Evolutionary conservation across 2,797 vertebrate species (phyloP).

Genomic region (Falco rusticolus): DNA sequence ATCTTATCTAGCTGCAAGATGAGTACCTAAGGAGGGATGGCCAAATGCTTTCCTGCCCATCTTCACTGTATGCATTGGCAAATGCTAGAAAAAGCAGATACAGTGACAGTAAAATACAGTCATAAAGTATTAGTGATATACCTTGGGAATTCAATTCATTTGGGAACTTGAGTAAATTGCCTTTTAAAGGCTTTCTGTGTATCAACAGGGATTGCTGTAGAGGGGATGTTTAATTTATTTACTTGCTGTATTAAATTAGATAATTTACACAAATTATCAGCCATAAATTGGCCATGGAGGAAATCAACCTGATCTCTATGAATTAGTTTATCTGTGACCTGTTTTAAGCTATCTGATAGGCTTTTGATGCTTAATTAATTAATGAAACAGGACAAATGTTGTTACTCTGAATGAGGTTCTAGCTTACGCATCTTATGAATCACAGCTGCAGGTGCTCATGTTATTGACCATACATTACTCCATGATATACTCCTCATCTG

Average conservation of each 20-base stretch:
- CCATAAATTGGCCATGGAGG: constrained; percentile 44
- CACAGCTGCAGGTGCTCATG: neutral
- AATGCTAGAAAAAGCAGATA: neutral
- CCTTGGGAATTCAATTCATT: constrained; percentile 32
- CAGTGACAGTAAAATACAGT: neutral
- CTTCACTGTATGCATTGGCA: neutral
- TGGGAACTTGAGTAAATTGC: constrained; percentile 39
- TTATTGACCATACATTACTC: neutral
- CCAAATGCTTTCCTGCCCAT: neutral
- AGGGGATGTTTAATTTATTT: constrained; percentile 68
- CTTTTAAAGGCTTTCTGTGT: constrained; percentile 41
- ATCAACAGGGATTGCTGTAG: constrained; percentile 16
- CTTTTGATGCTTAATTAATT: constrained; percentile 59
- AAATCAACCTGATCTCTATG: constrained; percentile 41
- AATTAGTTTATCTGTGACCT: constrained; percentile 54
- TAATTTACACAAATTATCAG: constrained; percentile 61
- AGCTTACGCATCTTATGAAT: constrained; percentile 4
- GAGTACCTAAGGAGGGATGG: neutral
- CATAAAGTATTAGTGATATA: neutral
- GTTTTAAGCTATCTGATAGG: constrained; percentile 59
- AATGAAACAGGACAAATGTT: constrained; percentile 51
- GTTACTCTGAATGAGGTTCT: constrained; percentile 18
- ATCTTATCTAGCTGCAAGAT: neutral
- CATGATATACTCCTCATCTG: constrained; percentile 2
- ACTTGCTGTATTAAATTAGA: constrained; percentile 57